Conservation (phyloP, 2,888 invertebrate species). For the Drosophila picticornis region DNA sequence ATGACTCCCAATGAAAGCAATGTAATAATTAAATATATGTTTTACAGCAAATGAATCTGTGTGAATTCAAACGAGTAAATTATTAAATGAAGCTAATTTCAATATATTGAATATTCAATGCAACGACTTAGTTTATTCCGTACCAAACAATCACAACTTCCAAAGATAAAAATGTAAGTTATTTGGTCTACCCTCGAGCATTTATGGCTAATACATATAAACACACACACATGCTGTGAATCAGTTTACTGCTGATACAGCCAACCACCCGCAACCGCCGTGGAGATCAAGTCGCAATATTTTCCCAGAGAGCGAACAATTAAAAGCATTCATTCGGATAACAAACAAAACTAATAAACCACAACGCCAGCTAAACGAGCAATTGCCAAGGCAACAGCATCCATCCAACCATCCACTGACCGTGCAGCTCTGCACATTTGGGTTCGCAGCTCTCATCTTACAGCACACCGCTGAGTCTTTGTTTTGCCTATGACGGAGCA, state of each 20-base stretch:
- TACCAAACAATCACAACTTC: not conserved
- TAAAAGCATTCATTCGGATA: conserved; percentile 67
- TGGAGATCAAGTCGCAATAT: conserved; percentile 6
- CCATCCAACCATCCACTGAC: conserved; percentile 13
- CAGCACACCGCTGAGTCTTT: conserved; percentile 55
- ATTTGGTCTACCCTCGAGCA: not conserved
- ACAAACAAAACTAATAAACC: conserved; percentile 67
- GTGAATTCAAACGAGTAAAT: not conserved
- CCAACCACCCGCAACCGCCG: conserved; percentile 6
- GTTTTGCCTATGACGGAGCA: conserved; percentile 64
- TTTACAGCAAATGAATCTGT: not conserved
- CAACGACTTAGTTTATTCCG: not conserved
- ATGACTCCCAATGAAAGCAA: not conserved
- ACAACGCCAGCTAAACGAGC: conserved; percentile 30
- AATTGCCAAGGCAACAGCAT: conserved; percentile 5
- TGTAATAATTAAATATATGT: not conserved
- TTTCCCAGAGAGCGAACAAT: conserved; percentile 58
- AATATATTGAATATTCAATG: not conserved
- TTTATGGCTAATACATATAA: not conserved
- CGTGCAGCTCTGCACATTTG: conserved; percentile 1
- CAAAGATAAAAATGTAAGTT: not conserved
- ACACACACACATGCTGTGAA: conserved; percentile 9
- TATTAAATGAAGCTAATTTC: not conserved
- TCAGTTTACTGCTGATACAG: conserved; percentile 43
- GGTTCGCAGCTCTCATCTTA: conserved; percentile 39